These are phyloP conservation scores for Meganola albula DNA, from an alignment of 2,888 invertebrate species.

Conservation along the genomic window DNA sequence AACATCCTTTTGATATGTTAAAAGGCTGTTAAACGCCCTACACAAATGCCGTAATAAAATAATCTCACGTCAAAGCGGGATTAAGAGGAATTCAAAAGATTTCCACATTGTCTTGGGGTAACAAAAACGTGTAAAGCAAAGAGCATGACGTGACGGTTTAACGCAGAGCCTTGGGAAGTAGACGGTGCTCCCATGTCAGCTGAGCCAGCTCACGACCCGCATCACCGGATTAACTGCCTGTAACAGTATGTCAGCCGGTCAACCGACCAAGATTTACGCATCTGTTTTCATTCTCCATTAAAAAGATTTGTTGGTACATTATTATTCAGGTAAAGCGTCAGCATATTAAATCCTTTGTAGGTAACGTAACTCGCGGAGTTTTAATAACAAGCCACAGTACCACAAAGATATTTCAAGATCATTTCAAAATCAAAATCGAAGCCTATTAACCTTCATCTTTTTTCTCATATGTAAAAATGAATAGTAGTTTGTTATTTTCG, in stretches of 20 bases:
- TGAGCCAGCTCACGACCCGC: constrained; percentile 56
- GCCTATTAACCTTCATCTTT: too few species aligned
- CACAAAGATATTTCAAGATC: too few species aligned
- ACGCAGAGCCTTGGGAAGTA: constrained; percentile 44
- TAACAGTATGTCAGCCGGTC: constrained; percentile 64
- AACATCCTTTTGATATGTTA: too few species aligned
- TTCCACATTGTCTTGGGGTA: constrained; percentile 24
- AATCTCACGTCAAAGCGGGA: constrained; percentile 29
- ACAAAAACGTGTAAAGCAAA: constrained; percentile 28
- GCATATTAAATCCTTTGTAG: too few species aligned
- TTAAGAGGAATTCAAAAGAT: constrained; percentile 26
- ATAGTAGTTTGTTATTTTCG: too few species aligned
- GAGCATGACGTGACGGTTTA: constrained; percentile 51
- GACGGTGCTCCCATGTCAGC: constrained; percentile 49
- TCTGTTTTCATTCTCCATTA: constrained; percentile 54
- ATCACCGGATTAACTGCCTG: constrained; percentile 71
- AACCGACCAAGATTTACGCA: constrained; percentile 63
- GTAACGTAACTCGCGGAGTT: too few species aligned
- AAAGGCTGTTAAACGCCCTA: too few species aligned
- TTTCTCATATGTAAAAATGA: too few species aligned
- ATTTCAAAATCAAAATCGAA: too few species aligned
- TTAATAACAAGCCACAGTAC: too few species aligned
- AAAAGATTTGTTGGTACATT: constrained; percentile 38
- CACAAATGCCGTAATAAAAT: constrained; percentile 14
- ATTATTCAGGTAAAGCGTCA: neutral